Conservation (phyloP, 2,888 invertebrate genomes). For the Candidula unifasciata region DNA sequence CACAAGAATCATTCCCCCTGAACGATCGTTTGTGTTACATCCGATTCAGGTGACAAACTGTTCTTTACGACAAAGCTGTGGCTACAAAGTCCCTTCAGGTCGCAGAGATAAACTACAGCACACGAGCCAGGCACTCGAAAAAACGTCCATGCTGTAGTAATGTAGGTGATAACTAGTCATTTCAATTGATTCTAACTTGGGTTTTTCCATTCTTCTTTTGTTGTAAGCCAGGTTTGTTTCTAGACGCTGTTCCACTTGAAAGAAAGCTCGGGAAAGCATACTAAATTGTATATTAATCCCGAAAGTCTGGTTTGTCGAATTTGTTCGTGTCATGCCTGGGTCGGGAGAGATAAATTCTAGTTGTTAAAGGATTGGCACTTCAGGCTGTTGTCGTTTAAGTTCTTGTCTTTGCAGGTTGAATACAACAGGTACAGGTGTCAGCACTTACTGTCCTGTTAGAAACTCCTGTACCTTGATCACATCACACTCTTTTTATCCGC, state of each 20-base stretch:
- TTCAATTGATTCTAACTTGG: conserved; percentile 19
- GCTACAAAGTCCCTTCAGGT: conserved; percentile 29
- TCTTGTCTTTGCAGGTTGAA: background rate
- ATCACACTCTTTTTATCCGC: background rate
- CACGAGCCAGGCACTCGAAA: conserved; percentile 26
- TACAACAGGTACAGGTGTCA: background rate
- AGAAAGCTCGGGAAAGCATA: background rate
- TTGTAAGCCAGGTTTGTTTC: background rate
- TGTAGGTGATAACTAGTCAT: conserved; percentile 16
- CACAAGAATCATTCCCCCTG: conserved; percentile 24
- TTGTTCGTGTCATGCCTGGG: conserved; percentile 27
- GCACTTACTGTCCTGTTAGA: background rate
- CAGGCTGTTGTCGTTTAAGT: background rate
- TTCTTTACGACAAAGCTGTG: conserved; percentile 27
- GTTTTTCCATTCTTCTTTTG: conserved; percentile 9
- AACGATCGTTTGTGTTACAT: conserved; percentile 26
- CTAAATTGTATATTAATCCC: conserved; percentile 32
- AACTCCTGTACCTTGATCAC: too few relatives aligned
- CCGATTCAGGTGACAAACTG: conserved; percentile 29
- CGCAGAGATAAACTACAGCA: conserved; percentile 21
- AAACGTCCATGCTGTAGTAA: background rate
- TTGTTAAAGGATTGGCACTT: conserved; percentile 43
- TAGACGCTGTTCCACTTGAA: background rate
- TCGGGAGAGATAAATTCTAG: conserved; percentile 14
- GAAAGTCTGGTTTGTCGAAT: conserved; percentile 1